Evolutionary conservation across 2,888 invertebrate genomes (phyloP), one percentile per base, ranked within the genome.

Genomic region (Epirrhoe tristata): DNA sequence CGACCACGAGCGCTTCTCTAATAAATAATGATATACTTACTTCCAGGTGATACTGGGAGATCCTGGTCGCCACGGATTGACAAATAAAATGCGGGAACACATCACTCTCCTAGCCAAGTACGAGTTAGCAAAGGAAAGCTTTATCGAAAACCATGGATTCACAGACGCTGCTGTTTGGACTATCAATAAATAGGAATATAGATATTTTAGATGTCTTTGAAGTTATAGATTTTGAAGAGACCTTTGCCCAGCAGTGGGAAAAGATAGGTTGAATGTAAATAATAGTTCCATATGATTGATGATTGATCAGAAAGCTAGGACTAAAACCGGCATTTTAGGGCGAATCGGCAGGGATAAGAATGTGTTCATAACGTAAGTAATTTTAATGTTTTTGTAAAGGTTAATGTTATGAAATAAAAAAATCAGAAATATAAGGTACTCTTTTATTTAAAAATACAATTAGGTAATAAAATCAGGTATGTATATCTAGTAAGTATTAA

Each of bases 51-150:
- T 94, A 39, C 87, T 95, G 48, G 95, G 95, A 0, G 95, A 95
- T 78, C 95, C 95, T 0, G 95, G 95, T 0, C 84, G 95, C 34
- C 95, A 95, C 77, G 94, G 93, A 0, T 77, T 95, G 60, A 94
- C 93, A 0, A 78, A 79, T 0, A 77, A 77, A 53, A 81, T 91
- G 50, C 83, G 84, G 1, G 74, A 79, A 12, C 81, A 83, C 43
- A 84, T 95, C 81, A 77, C 76, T 0, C 78, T 86, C 0, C 66
- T 94, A 0, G 88, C 90, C 0, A 87, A 81, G 10, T 95, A 95
- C 76, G 72, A 77, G 5, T 76, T 95, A 7, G 88, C 92, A 0
- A 76, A 83, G 16, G 89, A 91, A 66, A 88, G 85, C 50, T 89
- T 92, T 48, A 80, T 89, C 10, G 94, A 95, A 77, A 95, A 95